phyloP scores from a whole-genome alignment of 2,113 vertebrate species.

The Trochalopteron elliotii region DNA sequence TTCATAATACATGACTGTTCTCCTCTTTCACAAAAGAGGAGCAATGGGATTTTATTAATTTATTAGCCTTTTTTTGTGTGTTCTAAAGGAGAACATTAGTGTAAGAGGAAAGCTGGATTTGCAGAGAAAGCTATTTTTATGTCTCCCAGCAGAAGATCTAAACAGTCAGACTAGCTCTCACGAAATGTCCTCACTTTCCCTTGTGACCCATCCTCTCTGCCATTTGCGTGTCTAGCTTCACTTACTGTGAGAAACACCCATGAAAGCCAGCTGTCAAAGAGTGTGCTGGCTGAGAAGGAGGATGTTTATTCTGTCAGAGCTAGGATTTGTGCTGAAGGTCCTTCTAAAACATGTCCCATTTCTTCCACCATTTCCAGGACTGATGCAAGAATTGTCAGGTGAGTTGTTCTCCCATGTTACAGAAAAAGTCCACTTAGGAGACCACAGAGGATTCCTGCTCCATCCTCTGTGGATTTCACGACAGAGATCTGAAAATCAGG shows the following conservation, averaged over 20 bases:
- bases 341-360: not conserved
- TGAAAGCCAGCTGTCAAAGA: not conserved
- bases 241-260: not conserved
- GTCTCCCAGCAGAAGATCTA: not conserved
- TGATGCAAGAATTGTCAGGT: not conserved
- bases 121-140: not conserved
- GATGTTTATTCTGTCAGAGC: not conserved
- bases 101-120: not conserved
- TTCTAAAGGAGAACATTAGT: not conserved
- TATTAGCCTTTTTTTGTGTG: not conserved
- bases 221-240: not conserved
- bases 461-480: not conserved
- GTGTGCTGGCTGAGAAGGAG: not conserved
- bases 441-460: not conserved
- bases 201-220: not conserved
- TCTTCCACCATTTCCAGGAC: not conserved
- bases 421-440: not conserved
- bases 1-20: not conserved
- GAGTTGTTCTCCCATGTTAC: not conserved
- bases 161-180: not conserved
- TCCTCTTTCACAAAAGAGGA: not conserved
- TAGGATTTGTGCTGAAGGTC: not conserved
- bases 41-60: constrained; percentile 6
- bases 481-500: not conserved
- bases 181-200: not conserved